These are phyloP conservation scores for Brachyptera risi DNA, from an alignment of 2,888 invertebrate genomes.

Conservation along the genomic window DNA sequence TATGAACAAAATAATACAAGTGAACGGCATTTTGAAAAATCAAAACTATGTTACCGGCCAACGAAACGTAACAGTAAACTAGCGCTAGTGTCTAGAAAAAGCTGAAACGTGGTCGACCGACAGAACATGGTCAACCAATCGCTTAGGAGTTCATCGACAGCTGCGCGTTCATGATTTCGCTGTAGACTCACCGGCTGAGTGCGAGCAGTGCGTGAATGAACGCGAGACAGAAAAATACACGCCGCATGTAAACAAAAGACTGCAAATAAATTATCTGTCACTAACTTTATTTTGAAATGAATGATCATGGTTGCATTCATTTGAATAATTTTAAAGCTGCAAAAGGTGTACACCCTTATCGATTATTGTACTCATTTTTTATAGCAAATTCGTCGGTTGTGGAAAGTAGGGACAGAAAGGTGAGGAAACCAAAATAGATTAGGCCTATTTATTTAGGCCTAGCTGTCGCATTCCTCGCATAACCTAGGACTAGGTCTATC, in stretches of 20 bases:
- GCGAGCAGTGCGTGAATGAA: not conserved
- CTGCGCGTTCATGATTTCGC: not conserved
- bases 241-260: not conserved
- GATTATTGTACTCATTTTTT: constrained; percentile 81
- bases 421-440: too few species aligned
- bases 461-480: too few species aligned
- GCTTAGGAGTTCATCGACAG: not conserved
- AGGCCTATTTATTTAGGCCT: too few species aligned
- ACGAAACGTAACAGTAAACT: not conserved
- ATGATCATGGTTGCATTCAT: constrained; percentile 72
- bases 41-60: not conserved
- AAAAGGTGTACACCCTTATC: constrained; percentile 68
- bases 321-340: constrained; percentile 73
- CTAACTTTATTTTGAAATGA: constrained; percentile 46
- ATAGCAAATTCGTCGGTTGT: constrained; percentile 69
- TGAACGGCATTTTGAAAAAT: too few species aligned
- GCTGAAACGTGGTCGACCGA: not conserved
- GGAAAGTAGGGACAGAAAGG: constrained; percentile 80
- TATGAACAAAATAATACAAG: too few species aligned
- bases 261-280: not conserved
- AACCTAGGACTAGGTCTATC: too few species aligned
- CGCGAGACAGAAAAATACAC: not conserved
- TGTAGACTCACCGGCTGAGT: not conserved
- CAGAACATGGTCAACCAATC: not conserved
- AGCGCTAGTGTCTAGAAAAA: not conserved